phyloP scores from a whole-genome alignment of 2,888 invertebrate species.

The Pseudococcus viburni region DNA sequence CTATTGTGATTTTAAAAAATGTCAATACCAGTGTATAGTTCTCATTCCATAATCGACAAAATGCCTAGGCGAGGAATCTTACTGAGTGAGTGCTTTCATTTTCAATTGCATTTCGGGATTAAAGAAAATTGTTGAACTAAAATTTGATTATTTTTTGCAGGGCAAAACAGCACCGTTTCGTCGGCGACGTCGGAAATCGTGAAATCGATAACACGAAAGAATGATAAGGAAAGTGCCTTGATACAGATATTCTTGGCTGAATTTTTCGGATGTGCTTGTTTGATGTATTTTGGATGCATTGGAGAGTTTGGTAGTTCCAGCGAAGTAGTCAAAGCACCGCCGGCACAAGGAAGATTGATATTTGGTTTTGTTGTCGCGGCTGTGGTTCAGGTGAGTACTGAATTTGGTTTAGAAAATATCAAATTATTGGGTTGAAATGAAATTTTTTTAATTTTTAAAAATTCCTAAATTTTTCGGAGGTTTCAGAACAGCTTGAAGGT shows the following conservation, averaged over 20 bases:
- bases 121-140: neutral
- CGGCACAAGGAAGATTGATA: constrained; percentile 73
- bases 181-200: neutral
- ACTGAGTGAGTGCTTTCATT: constrained; percentile 34
- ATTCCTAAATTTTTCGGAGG: no score
- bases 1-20: neutral
- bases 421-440: neutral
- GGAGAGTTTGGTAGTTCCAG: constrained; percentile 75
- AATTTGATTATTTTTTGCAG: constrained; percentile 21
- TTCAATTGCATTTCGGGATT: neutral
- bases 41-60: neutral
- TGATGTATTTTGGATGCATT: constrained; percentile 84
- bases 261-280: constrained; percentile 78
- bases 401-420: neutral
- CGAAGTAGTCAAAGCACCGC: constrained; percentile 69
- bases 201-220: constrained; percentile 13
- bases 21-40: neutral
- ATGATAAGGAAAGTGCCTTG: constrained; percentile 55
- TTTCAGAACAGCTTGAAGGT: no score
- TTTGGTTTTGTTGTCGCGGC: constrained; percentile 82
- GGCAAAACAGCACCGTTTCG: neutral
- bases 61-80: neutral
- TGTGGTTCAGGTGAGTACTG: constrained; percentile 76
- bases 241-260: constrained; percentile 76
- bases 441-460: no score